Evolutionary conservation across 2,888 invertebrate genomes (phyloP).

Genomic region (Dicyrtoma fusca): DNA sequence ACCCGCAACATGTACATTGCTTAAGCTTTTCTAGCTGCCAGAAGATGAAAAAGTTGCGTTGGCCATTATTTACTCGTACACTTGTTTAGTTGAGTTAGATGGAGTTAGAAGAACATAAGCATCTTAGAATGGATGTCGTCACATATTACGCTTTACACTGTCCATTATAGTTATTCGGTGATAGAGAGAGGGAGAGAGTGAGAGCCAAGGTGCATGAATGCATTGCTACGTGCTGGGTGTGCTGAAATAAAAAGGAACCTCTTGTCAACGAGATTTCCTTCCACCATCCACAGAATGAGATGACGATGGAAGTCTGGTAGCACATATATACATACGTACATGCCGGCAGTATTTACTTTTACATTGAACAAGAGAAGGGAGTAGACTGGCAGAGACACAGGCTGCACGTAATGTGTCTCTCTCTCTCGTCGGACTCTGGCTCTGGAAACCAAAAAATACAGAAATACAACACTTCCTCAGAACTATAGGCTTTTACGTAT

Average conservation of each 20-base stretch:
- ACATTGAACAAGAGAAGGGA: no score
- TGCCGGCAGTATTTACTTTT: no score
- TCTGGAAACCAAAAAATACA: no score
- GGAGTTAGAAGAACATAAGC: slow-evolving; percentile 20
- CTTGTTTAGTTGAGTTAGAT: slow-evolving; percentile 22
- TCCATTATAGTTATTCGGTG: slow-evolving; percentile 1
- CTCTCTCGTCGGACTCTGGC: no score
- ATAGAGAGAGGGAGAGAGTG: neutral
- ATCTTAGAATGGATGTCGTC: slow-evolving; percentile 6
- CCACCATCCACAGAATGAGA: no score
- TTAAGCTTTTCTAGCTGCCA: neutral
- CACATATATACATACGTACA: no score
- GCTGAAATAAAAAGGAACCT: neutral
- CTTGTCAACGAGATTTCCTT: no score
- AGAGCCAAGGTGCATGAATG: neutral
- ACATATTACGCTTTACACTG: slow-evolving; percentile 11
- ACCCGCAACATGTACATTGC: neutral
- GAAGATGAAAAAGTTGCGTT: neutral
- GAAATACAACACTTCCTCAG: no score
- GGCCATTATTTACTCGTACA: slow-evolving; percentile 24
- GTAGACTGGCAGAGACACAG: no score
- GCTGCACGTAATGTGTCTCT: no score
- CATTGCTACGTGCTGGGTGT: slow-evolving; percentile 13
- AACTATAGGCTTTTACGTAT: no score
- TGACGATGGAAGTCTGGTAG: no score